Evolutionary conservation across 1,140 invertebrate species (phyloP), one percentile per base, ranked within the genome.

Genomic region (Theocolax elegans): DNA sequence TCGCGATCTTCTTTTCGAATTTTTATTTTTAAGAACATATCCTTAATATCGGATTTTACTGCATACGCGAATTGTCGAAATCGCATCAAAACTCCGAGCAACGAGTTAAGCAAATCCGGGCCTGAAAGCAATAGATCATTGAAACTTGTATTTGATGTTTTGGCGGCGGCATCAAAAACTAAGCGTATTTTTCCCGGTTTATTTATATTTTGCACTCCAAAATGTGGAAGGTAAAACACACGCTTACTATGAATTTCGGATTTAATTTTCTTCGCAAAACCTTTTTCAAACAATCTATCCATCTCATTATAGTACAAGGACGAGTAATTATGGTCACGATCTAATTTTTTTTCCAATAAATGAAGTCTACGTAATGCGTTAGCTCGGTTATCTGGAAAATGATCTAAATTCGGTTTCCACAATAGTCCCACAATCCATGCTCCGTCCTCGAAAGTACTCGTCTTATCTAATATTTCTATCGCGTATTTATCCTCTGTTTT

Each of bases 381-480:
- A 2, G 8, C 3, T 40, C 63, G 51, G n/a, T 40, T 65, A 12
- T 68, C 38, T 7, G 70, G 53, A 21, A 74, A 56, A 1, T 27
- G 9, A 21, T 35, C 31, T 1, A 35, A 3, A 29, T 72, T 65
- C 1, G 23, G 13, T 25, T 53, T 70, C 71, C 71, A 73, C 1
- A 73, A 23, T 1, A 75, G 46, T 1, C 74, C 72, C 17, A 72
- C 70, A 40, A 73, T 63, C 71, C 71, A 75, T 4, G 25, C 21
- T 0, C 40, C 29, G 7, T 21, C 27, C 1, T n/a, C 27, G 15
- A 29, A 38, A 2, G 3, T 9, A 38, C 40, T 59, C 9, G 66
- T 65, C 17, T 13, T 35, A 7, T 68, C 42, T 23, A 68, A 51
- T 13, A 68, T 60, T 17, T 68, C 44, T 7, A 49, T 9, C 8